phyloP scores from a whole-genome alignment of 2,797 vertebrate genomes.

The Spinus pinus region DNA sequence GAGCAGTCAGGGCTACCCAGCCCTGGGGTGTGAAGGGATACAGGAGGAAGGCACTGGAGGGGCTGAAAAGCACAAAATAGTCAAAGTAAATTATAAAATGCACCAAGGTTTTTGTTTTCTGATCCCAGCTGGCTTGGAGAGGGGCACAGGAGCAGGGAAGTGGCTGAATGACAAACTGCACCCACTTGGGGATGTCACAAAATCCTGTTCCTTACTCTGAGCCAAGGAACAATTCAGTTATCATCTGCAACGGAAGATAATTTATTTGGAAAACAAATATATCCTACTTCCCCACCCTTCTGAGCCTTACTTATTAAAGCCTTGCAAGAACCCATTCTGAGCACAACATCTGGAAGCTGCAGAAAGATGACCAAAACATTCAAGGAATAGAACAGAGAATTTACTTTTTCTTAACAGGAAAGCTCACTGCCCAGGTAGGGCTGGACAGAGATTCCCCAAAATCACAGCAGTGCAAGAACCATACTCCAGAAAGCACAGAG shows the following conservation, averaged over 20 bases:
- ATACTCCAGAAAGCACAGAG: not conserved
- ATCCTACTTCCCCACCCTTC: not conserved
- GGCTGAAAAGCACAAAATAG: not conserved
- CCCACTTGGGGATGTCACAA: not conserved
- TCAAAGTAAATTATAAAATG: not conserved
- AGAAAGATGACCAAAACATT: not conserved
- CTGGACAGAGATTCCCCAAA: not conserved
- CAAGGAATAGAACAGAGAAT: not conserved
- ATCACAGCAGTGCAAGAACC: not conserved
- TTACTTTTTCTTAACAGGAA: not conserved
- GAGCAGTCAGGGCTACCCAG: not conserved
- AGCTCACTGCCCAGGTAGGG: not conserved
- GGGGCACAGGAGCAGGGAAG: not conserved
- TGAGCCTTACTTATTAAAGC: not conserved
- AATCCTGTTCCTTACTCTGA: not conserved
- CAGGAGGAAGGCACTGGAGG: fast-evolving
- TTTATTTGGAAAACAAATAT: not conserved
- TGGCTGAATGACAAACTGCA: not conserved
- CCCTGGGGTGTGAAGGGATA: not conserved
- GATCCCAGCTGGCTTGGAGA: not conserved
- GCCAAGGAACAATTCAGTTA: not conserved
- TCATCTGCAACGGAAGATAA: not conserved
- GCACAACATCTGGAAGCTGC: not conserved
- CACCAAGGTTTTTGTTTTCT: not conserved
- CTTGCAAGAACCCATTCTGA: not conserved